A percentile compares a stretch with the other conserved stretches of the same genome.
Evolutionary conservation across 2,888 invertebrate genomes (phyloP).

Genomic region (Tiphia femorata): DNA sequence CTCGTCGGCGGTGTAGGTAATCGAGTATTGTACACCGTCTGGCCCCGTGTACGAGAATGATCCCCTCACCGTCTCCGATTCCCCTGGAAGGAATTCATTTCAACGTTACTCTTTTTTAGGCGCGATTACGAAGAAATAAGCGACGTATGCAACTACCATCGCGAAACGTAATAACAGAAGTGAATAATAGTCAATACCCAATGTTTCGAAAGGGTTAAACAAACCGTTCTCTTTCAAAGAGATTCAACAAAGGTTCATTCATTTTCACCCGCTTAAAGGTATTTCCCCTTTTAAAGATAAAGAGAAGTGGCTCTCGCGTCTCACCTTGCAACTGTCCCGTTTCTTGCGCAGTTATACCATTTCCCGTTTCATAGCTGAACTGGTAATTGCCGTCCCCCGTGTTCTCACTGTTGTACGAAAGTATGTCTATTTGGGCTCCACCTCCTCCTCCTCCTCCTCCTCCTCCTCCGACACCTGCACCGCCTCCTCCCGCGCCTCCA

Average conservation of each 20-base stretch:
- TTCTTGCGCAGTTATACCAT: slow-evolving; percentile 60
- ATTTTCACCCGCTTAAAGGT: not conserved
- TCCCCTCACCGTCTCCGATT: slow-evolving; percentile 57
- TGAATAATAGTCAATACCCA: no score
- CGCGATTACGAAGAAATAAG: slow-evolving; percentile 1
- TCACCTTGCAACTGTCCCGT: slow-evolving; percentile 59
- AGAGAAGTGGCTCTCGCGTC: slow-evolving; percentile 18
- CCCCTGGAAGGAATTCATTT: no score
- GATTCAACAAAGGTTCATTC: no score
- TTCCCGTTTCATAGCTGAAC: slow-evolving; percentile 63
- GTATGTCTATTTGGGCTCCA: slow-evolving; percentile 56
- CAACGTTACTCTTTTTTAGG: no score
- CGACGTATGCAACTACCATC: slow-evolving; percentile 5
- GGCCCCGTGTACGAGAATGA: slow-evolving; percentile 62
- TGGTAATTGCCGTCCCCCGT: slow-evolving; percentile 61
- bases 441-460: slow-evolving; percentile 31
- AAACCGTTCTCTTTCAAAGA: no score
- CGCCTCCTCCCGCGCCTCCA: slow-evolving; percentile 36
- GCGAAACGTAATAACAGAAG: slow-evolving; percentile 15
- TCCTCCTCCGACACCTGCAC: slow-evolving; percentile 38
- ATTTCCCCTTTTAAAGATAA: no score
- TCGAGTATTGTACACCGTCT: slow-evolving; percentile 57
- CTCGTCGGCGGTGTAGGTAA: slow-evolving; percentile 61
- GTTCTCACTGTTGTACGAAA: slow-evolving; percentile 57
- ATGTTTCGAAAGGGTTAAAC: no score